Base-by-base conservation (phyloP, 2,113 vertebrate genomes). In the Condylura cristata region DNA sequence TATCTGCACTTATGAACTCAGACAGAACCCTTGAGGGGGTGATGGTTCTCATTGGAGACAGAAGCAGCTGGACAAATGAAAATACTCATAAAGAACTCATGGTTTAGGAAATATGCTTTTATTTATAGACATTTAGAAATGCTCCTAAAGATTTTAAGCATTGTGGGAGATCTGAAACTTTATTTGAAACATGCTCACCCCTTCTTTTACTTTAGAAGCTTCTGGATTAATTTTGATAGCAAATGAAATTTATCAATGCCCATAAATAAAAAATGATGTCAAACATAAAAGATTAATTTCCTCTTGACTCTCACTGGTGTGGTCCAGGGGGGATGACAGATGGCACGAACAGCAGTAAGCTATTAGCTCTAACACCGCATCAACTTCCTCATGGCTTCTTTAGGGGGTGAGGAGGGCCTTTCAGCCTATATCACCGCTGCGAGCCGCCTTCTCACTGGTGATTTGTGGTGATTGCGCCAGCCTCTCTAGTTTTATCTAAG, bases 401-500 rank as follows among this genome's bases (percentile, higher is more conserved):
- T 68, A 26, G 20, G 10, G 39, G 1, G 22, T 30, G 8, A 6
- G 1, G 39, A 12, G n/a, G 5, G 3, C n/a, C n/a, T 88, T 75
- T 34, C 26, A 20, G 34, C 58, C 39, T 60, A 5, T 11, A 4
- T 84, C n/a, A 18, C 58, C 16, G 63, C 39, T 63, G 32, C 16
- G 20, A 22, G 68, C 37, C 48, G 56, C 46, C 17, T 41, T 71
- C 70, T 63, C 8, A 26, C 63, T 44, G 81, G 78, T 83, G 83
- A 83, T 89, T 91, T 93, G 91, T 91, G 86, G 37, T 75, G 75
- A 65, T 41, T 68, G 65, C 41, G 53, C 20, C 18, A 63, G 79
- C 12, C 13, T 6, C 68, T 83, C 48, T 51, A 6, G 51, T 39
- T 93, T 86, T 76, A 86, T 76, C 84, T 90, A 30, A 90, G 91